phyloP scores from a whole-genome alignment of 2,888 invertebrate genomes.

The Dynastes tityus region DNA sequence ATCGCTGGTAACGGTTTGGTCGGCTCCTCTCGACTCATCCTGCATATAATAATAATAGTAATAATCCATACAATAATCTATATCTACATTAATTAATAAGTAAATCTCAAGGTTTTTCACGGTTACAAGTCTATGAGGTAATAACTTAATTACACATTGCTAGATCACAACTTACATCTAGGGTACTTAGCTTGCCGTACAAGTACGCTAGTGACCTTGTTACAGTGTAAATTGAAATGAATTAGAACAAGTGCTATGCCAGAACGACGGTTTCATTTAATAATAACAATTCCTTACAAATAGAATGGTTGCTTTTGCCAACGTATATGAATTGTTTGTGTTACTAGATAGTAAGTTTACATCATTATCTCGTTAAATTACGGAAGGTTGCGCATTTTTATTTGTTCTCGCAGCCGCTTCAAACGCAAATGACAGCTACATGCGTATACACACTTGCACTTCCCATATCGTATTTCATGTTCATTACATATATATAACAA shows the following conservation, averaged over 20 bases:
- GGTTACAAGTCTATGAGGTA: neutral
- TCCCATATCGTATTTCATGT: too few species aligned
- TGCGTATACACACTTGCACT: too few species aligned
- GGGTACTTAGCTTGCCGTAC: neutral
- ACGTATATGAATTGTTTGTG: constrained; percentile 40
- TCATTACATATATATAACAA: too few species aligned
- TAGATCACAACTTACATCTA: neutral
- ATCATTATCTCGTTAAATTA: constrained; percentile 35
- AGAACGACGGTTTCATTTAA: constrained; percentile 26
- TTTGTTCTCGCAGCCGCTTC: too few species aligned
- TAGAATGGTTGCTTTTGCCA: constrained; percentile 13
- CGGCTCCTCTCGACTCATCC: too few species aligned
- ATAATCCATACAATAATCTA: too few species aligned
- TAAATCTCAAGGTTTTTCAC: neutral
- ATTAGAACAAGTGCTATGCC: constrained; percentile 17
- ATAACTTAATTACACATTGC: neutral
- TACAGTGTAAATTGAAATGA: constrained; percentile 37
- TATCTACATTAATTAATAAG: too few species aligned
- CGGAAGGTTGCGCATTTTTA: constrained; percentile 8
- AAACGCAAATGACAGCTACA: too few species aligned
- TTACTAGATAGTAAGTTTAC: constrained; percentile 39
- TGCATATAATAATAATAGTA: too few species aligned
- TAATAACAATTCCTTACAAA: constrained; percentile 28
- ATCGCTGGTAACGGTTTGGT: too few species aligned
- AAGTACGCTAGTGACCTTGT: constrained; percentile 24